Conservation (phyloP, 2,113 vertebrate genomes). For the Lagopus muta region DNA sequence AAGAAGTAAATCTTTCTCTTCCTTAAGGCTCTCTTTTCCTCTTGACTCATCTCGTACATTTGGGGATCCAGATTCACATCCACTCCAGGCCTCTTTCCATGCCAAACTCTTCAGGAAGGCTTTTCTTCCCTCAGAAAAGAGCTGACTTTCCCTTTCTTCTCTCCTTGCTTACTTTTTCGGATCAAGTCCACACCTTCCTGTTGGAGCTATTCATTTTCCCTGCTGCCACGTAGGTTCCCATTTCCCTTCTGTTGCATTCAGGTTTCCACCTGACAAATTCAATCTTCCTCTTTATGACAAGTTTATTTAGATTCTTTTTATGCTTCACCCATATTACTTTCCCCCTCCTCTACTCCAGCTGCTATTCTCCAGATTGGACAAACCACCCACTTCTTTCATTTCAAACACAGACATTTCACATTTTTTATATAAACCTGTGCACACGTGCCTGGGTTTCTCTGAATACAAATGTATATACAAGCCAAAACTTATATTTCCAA, state of each 20-base stretch:
- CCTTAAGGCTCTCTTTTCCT: conserved; percentile 21
- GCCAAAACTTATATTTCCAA: not conserved
- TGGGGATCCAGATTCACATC: conserved; percentile 37
- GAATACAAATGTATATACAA: not conserved
- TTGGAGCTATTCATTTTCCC: not conserved
- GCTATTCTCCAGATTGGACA: not conserved
- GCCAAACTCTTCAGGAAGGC: conserved; percentile 22
- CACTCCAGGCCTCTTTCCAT: conserved; percentile 10
- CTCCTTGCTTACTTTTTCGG: not conserved
- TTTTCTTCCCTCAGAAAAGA: not conserved
- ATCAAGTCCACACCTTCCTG: not conserved
- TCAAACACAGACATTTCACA: not conserved
- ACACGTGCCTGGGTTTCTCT: not conserved
- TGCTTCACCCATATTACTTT: not conserved
- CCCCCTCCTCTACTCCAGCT: not conserved
- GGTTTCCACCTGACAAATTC: not conserved
- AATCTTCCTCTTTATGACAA: not conserved
- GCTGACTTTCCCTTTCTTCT: not conserved
- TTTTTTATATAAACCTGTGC: not conserved
- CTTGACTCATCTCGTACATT: conserved; percentile 43
- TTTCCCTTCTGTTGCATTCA: not conserved
- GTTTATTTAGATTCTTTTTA: not conserved
- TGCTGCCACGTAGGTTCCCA: not conserved
- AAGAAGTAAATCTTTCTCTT: conserved; percentile 38
- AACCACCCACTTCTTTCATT: not conserved